Conservation (phyloP, 2,797 vertebrate genomes). For the Corythornis leucogaster region DNA sequence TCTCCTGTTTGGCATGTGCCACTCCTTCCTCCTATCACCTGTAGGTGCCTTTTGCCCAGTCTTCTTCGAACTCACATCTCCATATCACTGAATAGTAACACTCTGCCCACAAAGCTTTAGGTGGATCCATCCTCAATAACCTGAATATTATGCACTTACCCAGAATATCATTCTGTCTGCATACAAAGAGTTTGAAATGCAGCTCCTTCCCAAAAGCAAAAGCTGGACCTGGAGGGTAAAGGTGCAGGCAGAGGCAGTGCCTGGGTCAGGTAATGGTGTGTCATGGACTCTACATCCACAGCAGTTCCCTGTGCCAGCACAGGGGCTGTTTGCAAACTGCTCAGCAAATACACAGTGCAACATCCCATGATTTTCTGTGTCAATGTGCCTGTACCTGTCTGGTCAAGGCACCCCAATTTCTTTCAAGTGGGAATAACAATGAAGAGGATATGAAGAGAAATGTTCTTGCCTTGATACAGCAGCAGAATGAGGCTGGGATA, state of each 20-base stretch:
- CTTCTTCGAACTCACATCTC: background rate
- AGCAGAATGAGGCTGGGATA: background rate
- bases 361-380: background rate
- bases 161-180: background rate
- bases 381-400: background rate
- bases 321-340: background rate
- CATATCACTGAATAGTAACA: background rate
- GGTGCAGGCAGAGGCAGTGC: background rate
- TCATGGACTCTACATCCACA: accelerated
- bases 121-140: background rate
- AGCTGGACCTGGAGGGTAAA: background rate
- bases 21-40: background rate
- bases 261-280: background rate
- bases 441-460: background rate
- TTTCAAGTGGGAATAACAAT: accelerated
- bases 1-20: background rate
- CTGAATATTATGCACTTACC: background rate
- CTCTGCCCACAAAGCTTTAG: background rate
- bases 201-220: background rate
- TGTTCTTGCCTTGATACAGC: background rate
- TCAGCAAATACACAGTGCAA: background rate
- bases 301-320: background rate
- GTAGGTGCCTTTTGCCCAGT: background rate
- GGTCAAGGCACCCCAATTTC: background rate
- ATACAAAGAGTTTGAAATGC: background rate